Conservation (phyloP, 2,888 invertebrate genomes). For the Drosophila differens region DNA sequence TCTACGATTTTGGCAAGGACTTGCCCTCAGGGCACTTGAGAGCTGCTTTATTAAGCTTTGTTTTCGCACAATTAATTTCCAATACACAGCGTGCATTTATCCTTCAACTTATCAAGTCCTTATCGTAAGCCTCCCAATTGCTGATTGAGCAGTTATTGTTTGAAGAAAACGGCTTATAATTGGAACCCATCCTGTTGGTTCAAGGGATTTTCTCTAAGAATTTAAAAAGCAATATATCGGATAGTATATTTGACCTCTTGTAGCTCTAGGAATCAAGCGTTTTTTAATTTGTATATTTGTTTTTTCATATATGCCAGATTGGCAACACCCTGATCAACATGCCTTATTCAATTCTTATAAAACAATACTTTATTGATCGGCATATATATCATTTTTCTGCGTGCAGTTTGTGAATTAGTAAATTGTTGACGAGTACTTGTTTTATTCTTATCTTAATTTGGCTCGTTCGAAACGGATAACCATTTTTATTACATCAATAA, state of each 20-base stretch:
- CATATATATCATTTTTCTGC: too few species aligned
- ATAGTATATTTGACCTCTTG: background rate
- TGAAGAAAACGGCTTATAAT: background rate
- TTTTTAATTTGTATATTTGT: background rate
- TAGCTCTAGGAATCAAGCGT: background rate
- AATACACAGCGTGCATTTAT: background rate
- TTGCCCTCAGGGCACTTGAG: background rate
- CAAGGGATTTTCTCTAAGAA: background rate
- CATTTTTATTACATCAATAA: background rate
- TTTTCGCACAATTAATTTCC: conserved; percentile 2
- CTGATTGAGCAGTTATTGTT: background rate
- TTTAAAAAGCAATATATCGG: background rate
- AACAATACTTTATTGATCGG: background rate
- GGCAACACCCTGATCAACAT: background rate
- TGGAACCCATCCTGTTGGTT: background rate
- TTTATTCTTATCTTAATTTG: background rate
- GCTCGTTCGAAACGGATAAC: background rate
- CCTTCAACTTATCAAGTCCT: background rate
- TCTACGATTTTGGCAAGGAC: background rate
- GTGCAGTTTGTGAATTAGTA: background rate
- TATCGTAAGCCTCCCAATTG: background rate
- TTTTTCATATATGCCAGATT: background rate
- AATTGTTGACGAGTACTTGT: background rate
- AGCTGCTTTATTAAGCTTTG: conserved; percentile 2
- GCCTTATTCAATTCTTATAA: background rate